Evolutionary conservation across 2,888 invertebrate genomes (phyloP).

Genomic region (Lissocephala sabroskyi): DNA sequence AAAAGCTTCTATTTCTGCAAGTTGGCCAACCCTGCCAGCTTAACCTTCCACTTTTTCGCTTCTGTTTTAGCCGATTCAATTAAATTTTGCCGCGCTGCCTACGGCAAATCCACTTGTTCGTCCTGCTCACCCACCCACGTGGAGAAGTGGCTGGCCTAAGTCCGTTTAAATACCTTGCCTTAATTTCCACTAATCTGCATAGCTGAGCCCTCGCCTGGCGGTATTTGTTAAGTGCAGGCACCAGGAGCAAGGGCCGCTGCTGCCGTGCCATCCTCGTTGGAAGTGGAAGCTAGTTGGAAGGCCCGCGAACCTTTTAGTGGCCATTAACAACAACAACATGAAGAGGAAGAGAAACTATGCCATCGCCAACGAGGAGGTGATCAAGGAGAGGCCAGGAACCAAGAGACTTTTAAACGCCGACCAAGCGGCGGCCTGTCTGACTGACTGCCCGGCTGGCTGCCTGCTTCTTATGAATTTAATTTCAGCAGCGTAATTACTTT

Average conservation of each 20-base stretch:
- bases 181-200: conserved; percentile 59
- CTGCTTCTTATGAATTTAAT: conserved; percentile 65
- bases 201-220: conserved; percentile 25
- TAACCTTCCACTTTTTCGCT: too few relatives aligned
- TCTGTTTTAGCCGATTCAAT: too few relatives aligned
- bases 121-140: conserved; percentile 40
- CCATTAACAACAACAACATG: conserved; percentile 39
- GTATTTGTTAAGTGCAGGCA: too few relatives aligned
- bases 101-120: conserved; percentile 46
- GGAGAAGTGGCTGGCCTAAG: conserved; percentile 35
- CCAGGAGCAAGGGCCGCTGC: too few relatives aligned
- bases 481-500: conserved; percentile 68
- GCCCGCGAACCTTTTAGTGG: conserved; percentile 53
- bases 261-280: neutral
- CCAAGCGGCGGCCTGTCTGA: neutral
- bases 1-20: too few relatives aligned
- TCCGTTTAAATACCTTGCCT: conserved; percentile 53
- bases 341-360: conserved; percentile 20
- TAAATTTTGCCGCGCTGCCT: conserved; percentile 48
- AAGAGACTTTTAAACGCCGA: conserved; percentile 49
- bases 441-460: conserved; percentile 5
- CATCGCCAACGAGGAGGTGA: too few relatives aligned
- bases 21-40: too few relatives aligned
- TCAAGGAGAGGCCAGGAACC: too few relatives aligned
- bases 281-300: conserved; percentile 21